Conservation (phyloP, 2,113 vertebrate genomes). For the Anolis sagrei region DNA sequence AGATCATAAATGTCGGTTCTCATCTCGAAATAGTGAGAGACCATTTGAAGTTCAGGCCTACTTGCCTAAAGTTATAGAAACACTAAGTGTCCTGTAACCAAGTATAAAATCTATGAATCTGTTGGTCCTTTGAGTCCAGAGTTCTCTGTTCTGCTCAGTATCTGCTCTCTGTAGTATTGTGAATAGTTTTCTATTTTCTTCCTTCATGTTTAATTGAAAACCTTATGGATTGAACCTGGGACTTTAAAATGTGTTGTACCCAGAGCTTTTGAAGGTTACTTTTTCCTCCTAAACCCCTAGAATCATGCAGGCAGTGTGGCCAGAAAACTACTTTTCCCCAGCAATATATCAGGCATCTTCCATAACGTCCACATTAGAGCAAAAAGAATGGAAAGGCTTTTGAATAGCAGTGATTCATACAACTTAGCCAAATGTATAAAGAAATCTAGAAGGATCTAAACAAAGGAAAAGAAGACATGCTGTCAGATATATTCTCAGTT, state of each 20-base stretch:
- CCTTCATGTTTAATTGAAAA: not conserved
- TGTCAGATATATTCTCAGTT: not conserved
- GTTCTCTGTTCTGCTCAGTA: not conserved
- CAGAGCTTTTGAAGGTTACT: not conserved
- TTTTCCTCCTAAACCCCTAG: not conserved
- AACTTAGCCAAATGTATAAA: not conserved
- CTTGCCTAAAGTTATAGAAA: not conserved
- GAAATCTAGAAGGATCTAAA: not conserved
- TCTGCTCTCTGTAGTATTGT: not conserved
- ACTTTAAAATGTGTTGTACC: not conserved
- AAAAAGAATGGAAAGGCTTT: not conserved
- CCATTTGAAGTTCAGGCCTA: not conserved
- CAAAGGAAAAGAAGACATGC: not conserved
- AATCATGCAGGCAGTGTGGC: not conserved
- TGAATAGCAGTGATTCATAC: not conserved
- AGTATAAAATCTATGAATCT: not conserved
- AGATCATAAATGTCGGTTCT: fast-evolving
- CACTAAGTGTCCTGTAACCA: not conserved
- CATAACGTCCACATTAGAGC: not conserved
- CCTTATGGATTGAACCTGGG: not conserved
- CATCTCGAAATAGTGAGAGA: not conserved
- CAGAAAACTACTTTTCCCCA: not conserved
- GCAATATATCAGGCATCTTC: not conserved
- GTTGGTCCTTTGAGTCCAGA: not conserved
- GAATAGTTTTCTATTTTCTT: not conserved